Conservation (phyloP, 30 jellyfish, hydroid and myxozoan species). For the Pseudorhiza aurosa region DNA sequence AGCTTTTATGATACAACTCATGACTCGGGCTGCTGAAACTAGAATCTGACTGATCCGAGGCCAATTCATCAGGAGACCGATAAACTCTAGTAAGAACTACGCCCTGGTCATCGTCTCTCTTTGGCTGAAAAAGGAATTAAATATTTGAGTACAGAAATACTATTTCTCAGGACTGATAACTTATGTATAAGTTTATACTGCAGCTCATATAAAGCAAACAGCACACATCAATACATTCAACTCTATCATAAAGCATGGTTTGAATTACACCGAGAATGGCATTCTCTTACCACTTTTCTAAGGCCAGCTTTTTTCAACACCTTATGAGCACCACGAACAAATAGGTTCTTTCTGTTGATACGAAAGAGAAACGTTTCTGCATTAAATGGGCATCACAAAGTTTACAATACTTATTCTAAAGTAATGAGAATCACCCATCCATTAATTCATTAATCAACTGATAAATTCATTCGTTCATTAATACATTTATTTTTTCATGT, state of each 20-base stretch:
- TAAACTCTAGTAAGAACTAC: slow-evolving; percentile 34
- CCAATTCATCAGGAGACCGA: slow-evolving; percentile 74
- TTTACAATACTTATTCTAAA: no score
- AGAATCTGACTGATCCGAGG: slow-evolving; percentile 72
- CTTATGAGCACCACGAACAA: slow-evolving; percentile 97
- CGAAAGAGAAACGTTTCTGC: background rate
- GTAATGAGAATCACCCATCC: no score
- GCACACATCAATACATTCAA: no score
- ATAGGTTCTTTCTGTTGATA: slow-evolving; percentile 69
- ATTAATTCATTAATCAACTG: no score
- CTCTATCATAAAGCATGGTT: no score
- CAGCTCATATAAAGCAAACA: no score
- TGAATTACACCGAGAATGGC: background rate
- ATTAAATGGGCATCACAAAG: background rate
- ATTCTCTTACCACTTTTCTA: slow-evolving; percentile 67
- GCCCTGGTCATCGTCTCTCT: slow-evolving; percentile 49
- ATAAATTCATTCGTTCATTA: no score
- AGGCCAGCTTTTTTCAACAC: slow-evolving; percentile 94
- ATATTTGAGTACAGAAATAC: no score
- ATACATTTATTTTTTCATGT: no score
- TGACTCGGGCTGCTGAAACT: slow-evolving; percentile 68
- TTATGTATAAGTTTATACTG: no score
- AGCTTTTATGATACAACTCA: slow-evolving; percentile 7
- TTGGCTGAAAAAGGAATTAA: slow-evolving; percentile 17
- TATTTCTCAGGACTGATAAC: no score